Evolutionary conservation across 1,140 invertebrate genomes (phyloP).

Genomic region (Leptestheria dahalacensis): DNA sequence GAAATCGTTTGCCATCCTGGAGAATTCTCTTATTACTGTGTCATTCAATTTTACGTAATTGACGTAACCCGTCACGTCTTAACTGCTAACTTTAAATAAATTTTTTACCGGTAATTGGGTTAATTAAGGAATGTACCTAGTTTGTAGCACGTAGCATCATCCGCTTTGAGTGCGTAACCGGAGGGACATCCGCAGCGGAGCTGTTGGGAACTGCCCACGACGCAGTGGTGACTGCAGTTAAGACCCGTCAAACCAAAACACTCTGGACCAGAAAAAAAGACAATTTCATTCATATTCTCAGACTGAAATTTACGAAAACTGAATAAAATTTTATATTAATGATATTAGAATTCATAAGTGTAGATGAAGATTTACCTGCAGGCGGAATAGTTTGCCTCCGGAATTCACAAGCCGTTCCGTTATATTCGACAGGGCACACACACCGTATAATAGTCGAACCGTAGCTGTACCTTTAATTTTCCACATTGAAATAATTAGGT

Average conservation of each 20-base stretch:
- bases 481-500: not conserved
- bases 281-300: too few species aligned
- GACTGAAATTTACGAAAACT: too few species aligned
- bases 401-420: not conserved
- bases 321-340: too few species aligned
- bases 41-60: too few species aligned
- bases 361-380: not conserved
- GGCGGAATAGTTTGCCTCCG: not conserved
- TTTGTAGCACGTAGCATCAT: not conserved
- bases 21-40: too few species aligned
- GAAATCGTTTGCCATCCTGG: too few species aligned
- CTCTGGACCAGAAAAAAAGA: not conserved
- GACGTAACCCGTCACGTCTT: too few species aligned
- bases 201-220: not conserved
- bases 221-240: not conserved
- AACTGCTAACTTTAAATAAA: too few species aligned
- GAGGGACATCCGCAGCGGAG: not conserved
- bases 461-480: not conserved
- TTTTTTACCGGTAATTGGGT: too few species aligned
- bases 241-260: not conserved
- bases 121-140: too few species aligned
- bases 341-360: not conserved
- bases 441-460: not conserved
- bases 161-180: not conserved
- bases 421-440: not conserved